Percentiles rank a stretch among this genome's conserved stretches.
Evolutionary conservation across 2,113 vertebrate genomes (phyloP).

Genomic region (Ammodytes marinus): DNA sequence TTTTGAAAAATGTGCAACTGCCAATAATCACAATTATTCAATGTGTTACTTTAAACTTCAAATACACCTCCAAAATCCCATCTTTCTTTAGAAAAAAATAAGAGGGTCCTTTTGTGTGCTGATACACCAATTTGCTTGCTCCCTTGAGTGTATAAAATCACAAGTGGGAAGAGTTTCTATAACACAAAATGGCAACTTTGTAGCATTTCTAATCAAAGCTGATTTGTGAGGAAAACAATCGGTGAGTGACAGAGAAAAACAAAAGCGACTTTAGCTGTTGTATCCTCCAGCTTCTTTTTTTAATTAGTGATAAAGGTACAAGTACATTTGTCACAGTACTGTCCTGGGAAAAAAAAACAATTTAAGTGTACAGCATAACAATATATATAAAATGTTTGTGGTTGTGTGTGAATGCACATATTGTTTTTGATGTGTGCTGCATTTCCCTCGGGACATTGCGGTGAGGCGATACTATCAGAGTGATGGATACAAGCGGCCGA

Average conservation of each 20-base stretch:
- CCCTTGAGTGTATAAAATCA: neutral
- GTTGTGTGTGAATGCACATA: constrained; percentile 2
- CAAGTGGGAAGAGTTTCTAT: neutral
- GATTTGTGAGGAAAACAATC: neutral
- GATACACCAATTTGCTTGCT: neutral
- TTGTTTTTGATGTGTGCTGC: constrained; percentile 20
- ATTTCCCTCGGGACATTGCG: constrained; percentile 44
- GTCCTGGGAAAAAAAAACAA: neutral
- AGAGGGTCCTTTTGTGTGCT: neutral
- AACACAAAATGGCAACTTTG: neutral
- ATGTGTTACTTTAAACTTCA: neutral
- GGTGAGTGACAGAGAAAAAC: neutral
- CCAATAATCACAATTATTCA: neutral
- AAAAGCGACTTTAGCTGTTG: neutral
- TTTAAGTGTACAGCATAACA: neutral
- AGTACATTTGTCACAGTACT: neutral
- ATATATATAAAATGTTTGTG: constrained; percentile 12
- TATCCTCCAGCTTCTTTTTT: neutral
- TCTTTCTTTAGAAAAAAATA: neutral
- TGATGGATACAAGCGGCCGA: constrained; percentile 58
- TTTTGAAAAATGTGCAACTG: no score
- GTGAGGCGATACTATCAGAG: constrained; percentile 62
- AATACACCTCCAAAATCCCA: neutral
- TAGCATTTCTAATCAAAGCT: neutral
- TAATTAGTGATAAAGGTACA: neutral